Conservation (phyloP, 1,140 invertebrate species). For the Augochlora pura region DNA sequence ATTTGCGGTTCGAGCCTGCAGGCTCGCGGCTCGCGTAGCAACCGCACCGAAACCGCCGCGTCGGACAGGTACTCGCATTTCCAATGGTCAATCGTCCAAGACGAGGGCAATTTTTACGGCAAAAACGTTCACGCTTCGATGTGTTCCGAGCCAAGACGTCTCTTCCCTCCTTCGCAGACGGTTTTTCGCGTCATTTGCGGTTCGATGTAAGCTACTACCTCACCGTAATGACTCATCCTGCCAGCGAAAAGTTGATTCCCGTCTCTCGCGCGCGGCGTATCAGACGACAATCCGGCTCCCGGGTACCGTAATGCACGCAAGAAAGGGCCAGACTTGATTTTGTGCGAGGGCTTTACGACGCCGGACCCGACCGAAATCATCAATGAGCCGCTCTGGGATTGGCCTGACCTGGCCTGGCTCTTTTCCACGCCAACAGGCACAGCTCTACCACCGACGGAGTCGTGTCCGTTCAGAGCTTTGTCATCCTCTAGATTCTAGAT, state of each 20-base stretch:
- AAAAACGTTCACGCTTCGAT: constrained; percentile 26
- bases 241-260: constrained; percentile 30
- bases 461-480: no score
- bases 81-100: constrained; percentile 38
- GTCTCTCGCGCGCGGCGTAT: constrained; percentile 35
- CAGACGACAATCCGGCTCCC: constrained; percentile 46
- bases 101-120: constrained; percentile 34
- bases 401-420: neutral
- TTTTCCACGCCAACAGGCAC: neutral
- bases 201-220: constrained; percentile 39
- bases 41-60: no score
- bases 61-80: constrained; percentile 25
- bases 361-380: constrained; percentile 53
- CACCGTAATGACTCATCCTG: constrained; percentile 38
- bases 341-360: constrained; percentile 42
- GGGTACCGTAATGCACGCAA: constrained; percentile 57
- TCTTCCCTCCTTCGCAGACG: constrained; percentile 18
- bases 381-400: constrained; percentile 48
- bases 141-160: constrained; percentile 28
- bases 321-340: constrained; percentile 53
- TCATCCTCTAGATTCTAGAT: no score
- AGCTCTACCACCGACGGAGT: no score
- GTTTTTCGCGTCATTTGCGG: constrained; percentile 47
- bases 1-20: neutral
- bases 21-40: neutral